Evolutionary conservation across 2,113 vertebrate species (phyloP).

Genomic region (Rissa tridactyla): DNA sequence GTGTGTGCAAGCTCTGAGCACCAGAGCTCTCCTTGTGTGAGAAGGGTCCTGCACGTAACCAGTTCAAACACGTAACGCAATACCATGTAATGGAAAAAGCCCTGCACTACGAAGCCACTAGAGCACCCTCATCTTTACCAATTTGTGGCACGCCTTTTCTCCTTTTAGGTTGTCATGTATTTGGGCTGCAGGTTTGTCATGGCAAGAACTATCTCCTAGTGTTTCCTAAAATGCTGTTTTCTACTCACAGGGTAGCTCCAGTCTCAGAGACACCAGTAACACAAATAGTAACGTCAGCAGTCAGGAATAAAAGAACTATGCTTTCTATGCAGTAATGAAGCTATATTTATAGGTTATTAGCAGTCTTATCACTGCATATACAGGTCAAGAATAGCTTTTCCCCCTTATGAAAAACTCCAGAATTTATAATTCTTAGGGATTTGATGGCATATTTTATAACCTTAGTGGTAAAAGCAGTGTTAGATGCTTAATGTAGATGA

Average conservation of each 20-base stretch:
- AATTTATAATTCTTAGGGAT: not conserved
- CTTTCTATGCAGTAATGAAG: not conserved
- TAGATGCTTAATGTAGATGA: not conserved
- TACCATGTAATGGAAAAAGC: not conserved
- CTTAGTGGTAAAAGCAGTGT: not conserved
- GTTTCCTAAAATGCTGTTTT: not conserved
- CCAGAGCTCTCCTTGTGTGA: not conserved
- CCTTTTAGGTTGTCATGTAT: not conserved
- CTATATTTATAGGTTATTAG: not conserved
- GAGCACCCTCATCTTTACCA: not conserved
- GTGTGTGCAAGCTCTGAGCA: not conserved
- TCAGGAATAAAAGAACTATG: no score
- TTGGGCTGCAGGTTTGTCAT: not conserved
- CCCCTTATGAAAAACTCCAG: not conserved
- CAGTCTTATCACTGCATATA: not conserved
- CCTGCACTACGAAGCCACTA: not conserved
- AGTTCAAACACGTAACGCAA: not conserved
- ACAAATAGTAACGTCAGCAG: not conserved
- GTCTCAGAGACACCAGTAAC: not conserved
- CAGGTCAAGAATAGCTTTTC: not conserved
- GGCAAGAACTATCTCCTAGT: not conserved
- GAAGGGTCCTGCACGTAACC: not conserved
- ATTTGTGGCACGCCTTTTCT: not conserved
- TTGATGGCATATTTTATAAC: not conserved
- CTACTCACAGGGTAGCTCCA: not conserved